Base-by-base conservation (phyloP, 2,797 vertebrate species). In the Enteromius mattozi region DNA sequence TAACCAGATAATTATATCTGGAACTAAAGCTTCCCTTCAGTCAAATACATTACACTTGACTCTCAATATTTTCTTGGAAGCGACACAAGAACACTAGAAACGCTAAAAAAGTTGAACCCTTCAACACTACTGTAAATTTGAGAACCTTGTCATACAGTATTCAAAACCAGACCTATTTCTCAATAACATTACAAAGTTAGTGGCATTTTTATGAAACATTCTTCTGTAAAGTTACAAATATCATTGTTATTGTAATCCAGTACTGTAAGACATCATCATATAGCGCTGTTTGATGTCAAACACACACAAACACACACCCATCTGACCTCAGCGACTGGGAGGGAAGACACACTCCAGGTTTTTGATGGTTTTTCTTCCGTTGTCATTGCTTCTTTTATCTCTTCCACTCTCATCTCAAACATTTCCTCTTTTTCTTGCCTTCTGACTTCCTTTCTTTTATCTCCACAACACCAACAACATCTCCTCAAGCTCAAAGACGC, bases 391-490 rank as follows among this genome's bases (percentile, higher is more conserved):
- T 87, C 65, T 89, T 85, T 79, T 82, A 82, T 71, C 4, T 87
- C 83, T 5, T 78, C 33, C 16, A 82, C 82, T 51, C 35, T 84
- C 82, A 81, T 74, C 72, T 77, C 56, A 45, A 61, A 71, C 40
- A 49, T 69, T 17, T 78, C 61, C n/a, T 65, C 83, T 61, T 42
- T 86, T 66, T 80, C 86, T 49, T 85, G 40, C 17, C 63, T 85
- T 42, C 81, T 81, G 37, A 47, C 88, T 30, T 86, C 88, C 27
- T 80, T 81, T n/a, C 88, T 90, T 88, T 83, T 87, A 75, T 89
- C 89, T 54, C 91, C 88, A 45, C 86, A 91, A 86, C 93, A 95
- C 89, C 93, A 92, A 89, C 93, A 95, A 91, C 89, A 93, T 12
- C 88, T 90, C 71, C 87, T 91, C 51, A 76, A 81, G 84, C 93